Base-by-base conservation (phyloP, 1,140 invertebrate genomes). In the Thalassaphorura encarpata region DNA sequence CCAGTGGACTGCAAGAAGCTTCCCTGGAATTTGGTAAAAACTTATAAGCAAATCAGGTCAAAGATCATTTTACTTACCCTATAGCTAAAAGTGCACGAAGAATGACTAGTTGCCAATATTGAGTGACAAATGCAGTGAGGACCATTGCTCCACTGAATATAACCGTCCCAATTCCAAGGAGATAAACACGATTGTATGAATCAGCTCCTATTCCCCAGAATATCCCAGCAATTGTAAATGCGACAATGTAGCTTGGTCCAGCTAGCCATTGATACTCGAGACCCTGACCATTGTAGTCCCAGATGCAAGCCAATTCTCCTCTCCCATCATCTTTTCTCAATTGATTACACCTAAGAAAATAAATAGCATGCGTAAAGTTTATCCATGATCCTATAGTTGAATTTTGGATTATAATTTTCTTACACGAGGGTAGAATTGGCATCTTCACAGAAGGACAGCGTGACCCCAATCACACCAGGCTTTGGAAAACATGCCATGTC, bases 221-320 rank as follows among this genome's bases (percentile, higher is more conserved):
- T 11, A 94, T 81, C 2, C 89, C 89, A 18, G 83, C 80, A 26
- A 94, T 75, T 0, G 90, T 94, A 71, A 87, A 95, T 23, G 92
- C 84, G 11, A 87, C 81, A 64, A 94, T 92, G 71, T 93, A 94
- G 60, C 84, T 84, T 1, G 91, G 91, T 0, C 91, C 91, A 0
- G 90, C 90, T 33, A 95, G 71, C 60, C 94, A 81, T 74, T 94
- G 90, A 72, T 94, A 94, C 66, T 92, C 85, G 28, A 92, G 74
- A 1, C 91, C 91, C 39, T 92, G 75, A 0, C 91, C 91, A 70
- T 90, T 92, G 75, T 91, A 91, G 68, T 87, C 84, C 88, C 89
- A 94, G 66, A 89, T 84, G 70, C 91, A 95, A 66, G 85, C 84
- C 1, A 69, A 36, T 36, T 36, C 33, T n/a, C 11, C 60, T 0